Conservation (phyloP, 2,113 vertebrate genomes). For the Urocynchramus pylzowi region DNA sequence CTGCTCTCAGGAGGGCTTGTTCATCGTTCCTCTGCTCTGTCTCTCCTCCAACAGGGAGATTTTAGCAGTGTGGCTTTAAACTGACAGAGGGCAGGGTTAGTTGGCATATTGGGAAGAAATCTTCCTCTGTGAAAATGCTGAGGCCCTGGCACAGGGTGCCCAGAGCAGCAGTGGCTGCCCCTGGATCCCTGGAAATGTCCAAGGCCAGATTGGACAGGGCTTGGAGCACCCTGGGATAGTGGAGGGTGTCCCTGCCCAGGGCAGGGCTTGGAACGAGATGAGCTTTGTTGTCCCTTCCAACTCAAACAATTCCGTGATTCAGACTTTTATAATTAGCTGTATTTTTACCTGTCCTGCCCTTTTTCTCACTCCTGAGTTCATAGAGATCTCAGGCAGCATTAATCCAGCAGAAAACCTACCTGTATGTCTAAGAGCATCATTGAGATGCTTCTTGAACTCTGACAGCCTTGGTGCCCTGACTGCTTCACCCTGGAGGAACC, state of each 20-base stretch:
- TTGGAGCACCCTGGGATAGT: rapidly evolving
- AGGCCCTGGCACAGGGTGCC: neutral
- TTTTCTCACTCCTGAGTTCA: neutral
- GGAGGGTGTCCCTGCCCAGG: neutral
- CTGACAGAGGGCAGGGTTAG: too few species aligned
- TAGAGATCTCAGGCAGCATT: neutral
- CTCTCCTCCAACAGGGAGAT: neutral
- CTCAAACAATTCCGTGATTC: neutral
- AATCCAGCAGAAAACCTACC: neutral
- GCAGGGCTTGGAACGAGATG: rapidly evolving
- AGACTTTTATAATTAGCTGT: neutral
- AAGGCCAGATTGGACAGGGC: rapidly evolving
- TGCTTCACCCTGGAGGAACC: neutral
- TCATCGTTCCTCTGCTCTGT: neutral
- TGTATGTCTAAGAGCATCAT: neutral
- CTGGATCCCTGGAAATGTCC: neutral
- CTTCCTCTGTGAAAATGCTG: rapidly evolving
- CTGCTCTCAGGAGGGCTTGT: neutral
- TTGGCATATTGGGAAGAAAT: neutral
- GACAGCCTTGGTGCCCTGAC: neutral
- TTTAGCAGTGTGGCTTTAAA: neutral
- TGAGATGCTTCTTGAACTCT: neutral
- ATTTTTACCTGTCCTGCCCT: neutral
- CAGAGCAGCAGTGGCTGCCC: neutral
- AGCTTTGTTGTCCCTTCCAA: neutral